phyloP scores from a whole-genome alignment of 2,113 vertebrate species.

The Gymnocephalus cernua region DNA sequence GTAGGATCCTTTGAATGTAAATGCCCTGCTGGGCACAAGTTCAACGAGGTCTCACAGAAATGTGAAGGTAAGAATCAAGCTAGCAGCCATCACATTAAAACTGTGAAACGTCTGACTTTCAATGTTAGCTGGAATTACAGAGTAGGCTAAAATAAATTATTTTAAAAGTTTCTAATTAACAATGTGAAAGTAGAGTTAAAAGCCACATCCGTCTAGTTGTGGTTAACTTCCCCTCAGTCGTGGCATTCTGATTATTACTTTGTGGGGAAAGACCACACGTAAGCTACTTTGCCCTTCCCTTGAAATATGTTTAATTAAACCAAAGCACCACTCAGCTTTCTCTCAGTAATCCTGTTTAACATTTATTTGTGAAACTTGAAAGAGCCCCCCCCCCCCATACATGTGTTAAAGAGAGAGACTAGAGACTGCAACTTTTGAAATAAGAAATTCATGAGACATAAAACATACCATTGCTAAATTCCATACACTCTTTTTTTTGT shows the following conservation, averaged over 20 bases:
- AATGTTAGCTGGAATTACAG: conserved; percentile 47
- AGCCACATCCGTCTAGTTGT: conserved; percentile 64
- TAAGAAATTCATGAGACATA: background rate
- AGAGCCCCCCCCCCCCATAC: background rate
- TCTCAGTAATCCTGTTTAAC: conserved; percentile 29
- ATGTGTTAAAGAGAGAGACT: background rate
- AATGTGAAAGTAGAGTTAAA: conserved; percentile 45
- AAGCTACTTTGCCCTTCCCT: conserved; percentile 47
- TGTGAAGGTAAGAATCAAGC: conserved; percentile 92
- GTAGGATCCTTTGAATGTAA: conserved; percentile 99
- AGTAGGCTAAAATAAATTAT: conserved; percentile 36
- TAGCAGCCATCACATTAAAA: background rate
- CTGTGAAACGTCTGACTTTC: conserved; percentile 37
- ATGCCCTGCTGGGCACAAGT: conserved; percentile 98
- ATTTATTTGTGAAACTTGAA: conserved; percentile 33
- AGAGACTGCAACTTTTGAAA: conserved; percentile 1
- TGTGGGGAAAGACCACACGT: conserved; percentile 71
- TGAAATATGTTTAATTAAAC: conserved; percentile 70
- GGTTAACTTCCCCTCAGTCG: conserved; percentile 56
- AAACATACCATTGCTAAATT: background rate
- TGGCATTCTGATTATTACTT: conserved; percentile 64
- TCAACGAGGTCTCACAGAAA: conserved; percentile 98
- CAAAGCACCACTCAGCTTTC: conserved; percentile 49
- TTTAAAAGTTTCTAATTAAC: conserved; percentile 48
- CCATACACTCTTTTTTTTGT: background rate